Percentiles rank a stretch among this genome's conserved stretches.
Evolutionary conservation across 1,140 invertebrate species (phyloP).

Genomic region (Plectrocnemia conspersa): DNA sequence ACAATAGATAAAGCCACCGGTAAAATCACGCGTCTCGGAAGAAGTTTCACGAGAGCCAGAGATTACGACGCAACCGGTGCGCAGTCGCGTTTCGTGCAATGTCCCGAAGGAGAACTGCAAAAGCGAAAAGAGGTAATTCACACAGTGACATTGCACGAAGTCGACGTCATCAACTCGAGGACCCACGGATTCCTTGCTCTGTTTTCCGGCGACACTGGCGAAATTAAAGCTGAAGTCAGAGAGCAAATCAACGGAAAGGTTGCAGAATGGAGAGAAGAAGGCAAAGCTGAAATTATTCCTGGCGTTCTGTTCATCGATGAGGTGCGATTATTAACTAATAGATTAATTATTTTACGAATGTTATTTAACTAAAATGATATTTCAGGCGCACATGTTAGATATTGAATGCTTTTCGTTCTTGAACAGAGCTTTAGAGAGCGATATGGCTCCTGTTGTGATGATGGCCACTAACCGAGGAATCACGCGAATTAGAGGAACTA

Average conservation of each 20-base stretch:
- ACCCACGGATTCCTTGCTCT: conserved; percentile 96
- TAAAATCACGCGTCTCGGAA: conserved; percentile 90
- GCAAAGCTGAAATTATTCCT: conserved; percentile 97
- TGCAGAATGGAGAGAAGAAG: conserved; percentile 97
- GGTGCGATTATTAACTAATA: conserved; percentile 44
- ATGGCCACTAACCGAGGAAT: conserved; percentile 99
- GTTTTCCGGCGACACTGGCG: conserved; percentile 98
- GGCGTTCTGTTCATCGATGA: conserved; percentile 92
- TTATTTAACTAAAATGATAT: conserved; percentile 17
- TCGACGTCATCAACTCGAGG: conserved; percentile 96
- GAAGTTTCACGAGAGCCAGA: conserved; percentile 91
- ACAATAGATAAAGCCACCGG: conserved; percentile 98
- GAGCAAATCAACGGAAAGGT: conserved; percentile 99
- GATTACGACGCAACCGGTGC: conserved; percentile 97
- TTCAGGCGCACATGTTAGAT: conserved; percentile 94
- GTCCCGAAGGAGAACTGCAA: conserved; percentile 97
- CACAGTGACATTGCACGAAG: conserved; percentile 96
- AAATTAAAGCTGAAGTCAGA: conserved; percentile 96
- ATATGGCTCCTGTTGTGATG: conserved; percentile 95
- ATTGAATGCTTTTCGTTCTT: conserved; percentile 98
- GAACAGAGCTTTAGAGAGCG: conserved; percentile 93
- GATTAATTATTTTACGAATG: not conserved
- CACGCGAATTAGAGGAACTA: conserved; percentile 91
- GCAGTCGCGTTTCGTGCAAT: conserved; percentile 93
- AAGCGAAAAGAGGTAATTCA: conserved; percentile 99